phyloP scores from a whole-genome alignment of 2,113 vertebrate genomes.

The Elaphurus davidianus region DNA sequence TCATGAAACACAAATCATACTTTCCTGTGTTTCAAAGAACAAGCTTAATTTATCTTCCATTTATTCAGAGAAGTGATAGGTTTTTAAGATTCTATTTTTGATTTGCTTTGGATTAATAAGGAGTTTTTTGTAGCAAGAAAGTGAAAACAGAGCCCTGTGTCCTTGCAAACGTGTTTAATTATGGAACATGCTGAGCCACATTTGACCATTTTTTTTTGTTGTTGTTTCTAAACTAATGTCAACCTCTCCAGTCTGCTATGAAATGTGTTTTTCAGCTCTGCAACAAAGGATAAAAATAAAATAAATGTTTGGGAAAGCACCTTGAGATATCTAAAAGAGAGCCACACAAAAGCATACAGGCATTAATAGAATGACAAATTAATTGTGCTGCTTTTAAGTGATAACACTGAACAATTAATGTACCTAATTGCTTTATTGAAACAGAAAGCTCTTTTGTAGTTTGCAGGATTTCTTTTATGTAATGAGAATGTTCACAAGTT shows the following conservation, averaged over 20 bases:
- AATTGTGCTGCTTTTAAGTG: constrained; percentile 47
- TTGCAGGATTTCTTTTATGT: constrained; percentile 48
- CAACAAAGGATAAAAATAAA: constrained; percentile 59
- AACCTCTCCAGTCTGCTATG: neutral
- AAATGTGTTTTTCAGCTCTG: neutral
- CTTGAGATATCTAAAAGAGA: constrained; percentile 31
- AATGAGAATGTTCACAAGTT: constrained; percentile 35
- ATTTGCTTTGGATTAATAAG: neutral
- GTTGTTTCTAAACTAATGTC: constrained; percentile 39
- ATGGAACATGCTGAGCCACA: neutral
- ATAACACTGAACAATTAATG: constrained; percentile 37
- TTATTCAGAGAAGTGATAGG: neutral
- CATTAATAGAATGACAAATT: constrained; percentile 40
- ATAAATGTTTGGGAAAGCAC: constrained; percentile 40
- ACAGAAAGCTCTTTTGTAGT: constrained; percentile 22
- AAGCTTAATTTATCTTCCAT: neutral
- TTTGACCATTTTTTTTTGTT: neutral
- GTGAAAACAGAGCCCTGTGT: neutral
- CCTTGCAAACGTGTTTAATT: neutral
- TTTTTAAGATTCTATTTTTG: neutral
- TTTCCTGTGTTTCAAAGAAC: neutral
- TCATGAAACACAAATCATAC: neutral
- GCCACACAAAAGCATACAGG: neutral
- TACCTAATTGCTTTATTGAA: constrained; percentile 61
- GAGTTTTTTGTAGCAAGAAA: constrained; percentile 3